Evolutionary conservation across 2,797 vertebrate species (phyloP).

Genomic region (Smutsia gigantea): DNA sequence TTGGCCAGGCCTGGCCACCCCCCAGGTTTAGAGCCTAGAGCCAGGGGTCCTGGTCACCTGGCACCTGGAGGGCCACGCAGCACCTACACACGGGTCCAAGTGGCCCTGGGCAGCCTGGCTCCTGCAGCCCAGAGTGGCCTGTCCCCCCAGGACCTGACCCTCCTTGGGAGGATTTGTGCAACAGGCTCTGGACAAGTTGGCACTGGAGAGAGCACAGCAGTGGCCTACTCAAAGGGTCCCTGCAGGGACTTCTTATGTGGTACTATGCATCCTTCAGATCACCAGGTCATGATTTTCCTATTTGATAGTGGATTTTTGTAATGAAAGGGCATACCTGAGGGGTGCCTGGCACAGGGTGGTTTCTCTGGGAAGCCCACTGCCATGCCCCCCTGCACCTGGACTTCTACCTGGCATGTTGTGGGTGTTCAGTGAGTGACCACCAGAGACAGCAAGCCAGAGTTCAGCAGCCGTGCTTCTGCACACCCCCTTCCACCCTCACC

Average conservation of each 20-base stretch:
- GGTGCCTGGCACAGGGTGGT: neutral
- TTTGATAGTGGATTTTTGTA: neutral
- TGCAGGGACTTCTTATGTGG: neutral
- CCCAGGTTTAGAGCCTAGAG: neutral
- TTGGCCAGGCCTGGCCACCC: neutral
- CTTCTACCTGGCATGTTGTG: accelerated
- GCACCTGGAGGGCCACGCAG: neutral
- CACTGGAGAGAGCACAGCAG: neutral
- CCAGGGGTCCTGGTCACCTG: no score
- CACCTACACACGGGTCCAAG: no score
- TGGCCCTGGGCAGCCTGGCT: neutral
- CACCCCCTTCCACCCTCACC: neutral
- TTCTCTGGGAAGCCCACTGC: neutral
- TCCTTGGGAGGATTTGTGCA: neutral
- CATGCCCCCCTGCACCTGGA: accelerated
- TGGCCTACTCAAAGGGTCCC: neutral
- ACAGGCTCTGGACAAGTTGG: neutral
- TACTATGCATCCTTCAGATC: neutral
- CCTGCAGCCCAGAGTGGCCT: neutral
- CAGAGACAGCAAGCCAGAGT: neutral
- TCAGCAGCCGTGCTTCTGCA: neutral
- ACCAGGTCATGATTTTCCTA: neutral
- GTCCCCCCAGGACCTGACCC: accelerated
- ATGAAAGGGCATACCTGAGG: neutral
- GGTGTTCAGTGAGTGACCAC: neutral